Evolutionary conservation across 2,797 vertebrate genomes (phyloP), one percentile per base, ranked within the genome.

Genomic region (Avahi laniger): DNA sequence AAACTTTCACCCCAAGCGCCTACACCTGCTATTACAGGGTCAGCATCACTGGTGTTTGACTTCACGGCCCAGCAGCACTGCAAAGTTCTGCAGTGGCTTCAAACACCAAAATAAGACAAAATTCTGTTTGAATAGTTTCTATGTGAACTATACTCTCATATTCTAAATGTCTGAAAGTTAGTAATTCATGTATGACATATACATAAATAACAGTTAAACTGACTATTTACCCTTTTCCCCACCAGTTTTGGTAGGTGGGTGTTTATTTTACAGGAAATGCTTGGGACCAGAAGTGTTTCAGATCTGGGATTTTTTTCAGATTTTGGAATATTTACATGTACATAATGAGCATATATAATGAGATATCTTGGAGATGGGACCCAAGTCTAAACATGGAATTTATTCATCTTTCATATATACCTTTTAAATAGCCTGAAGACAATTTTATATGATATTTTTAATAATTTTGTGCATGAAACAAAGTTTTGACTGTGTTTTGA

Each of bases 131-230:
- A 84, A n/a, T 76, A 38, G 63, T 54, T 91, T 50, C 20, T 54
- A 59, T 52, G 26, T n/a, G 54, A 73, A n/a, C 72, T 38, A 59
- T 48, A 41, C 26, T 63, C 5, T 69, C 24, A 35, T 79, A 79
- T 38, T 91, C 50, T 8, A 93, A 65, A 76, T 75, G 83, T 83
- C 75, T 65, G 0, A 63, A 91, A 84, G 61, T 70, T 88, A 52
- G 35, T 57, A 63, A 84, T 79, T 82, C 5, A 14, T 75, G 20
- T 4, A 54, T 69, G 46, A 22, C 17, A 50, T 65, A 10, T 48
- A 4, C 33, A 6, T 38, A 78, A 43, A 17, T 11, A 5, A 12
- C 4, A 22, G 8, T 76, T 52, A 33, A 91, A 69, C 0, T 67
- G 26, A 83, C 67, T 28, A 67, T 14, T n/a, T 10, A 57, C 4